Evolutionary conservation across 2,888 invertebrate genomes (phyloP), one percentile per base, ranked within the genome.

Genomic region (Acrobasis suavella): DNA sequence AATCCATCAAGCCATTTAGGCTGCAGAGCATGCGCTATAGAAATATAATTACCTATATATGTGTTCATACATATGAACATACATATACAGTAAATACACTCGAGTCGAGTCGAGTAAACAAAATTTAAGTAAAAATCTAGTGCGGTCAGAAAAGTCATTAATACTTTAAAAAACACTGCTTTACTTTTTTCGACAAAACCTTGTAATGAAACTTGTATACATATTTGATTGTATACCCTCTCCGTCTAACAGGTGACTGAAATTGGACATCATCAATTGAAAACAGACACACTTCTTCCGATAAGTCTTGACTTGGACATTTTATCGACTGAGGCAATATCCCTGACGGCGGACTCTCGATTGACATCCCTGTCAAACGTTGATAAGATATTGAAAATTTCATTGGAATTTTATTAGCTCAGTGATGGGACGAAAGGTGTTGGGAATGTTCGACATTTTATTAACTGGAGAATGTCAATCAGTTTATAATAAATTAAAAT

Each of bases 231-330:
- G 6, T 5, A 56, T 42, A 46, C 42, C 14, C n/a, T 22, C 10
- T 42, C 22, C 39, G 42, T 22, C 14, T 10, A 42, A 56, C 56
- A 56, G 56, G 56, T 56, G 42, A 56, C 38, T 14, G 62, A 61
- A 64, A 68, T 66, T 66, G 68, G 61, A 62, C 60, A 8, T 61
- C 49, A 49, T 49, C 58, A 63, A 54, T 56, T 64, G 62, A 58
- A 63, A 56, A 56, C 56, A 17, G 56, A 56, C 42, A 42, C 42
- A 56, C 7, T 56, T 42, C 56, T 17, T 42, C 42, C 46, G 39
- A 56, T 55, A 56, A 56, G 42, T 56, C 56, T 22, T n/a, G 12
- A 56, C 14, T 46, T 55, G 16, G 55, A 42, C 56, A 42, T 42
- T 39, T 42, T 39, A 55, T 55, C 55, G 39, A 16, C 12, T 14